Percentiles rank a stretch among this genome's conserved stretches.
phyloP scores from a whole-genome alignment of 2,888 invertebrate genomes.

The Ophonus ardosiacus region DNA sequence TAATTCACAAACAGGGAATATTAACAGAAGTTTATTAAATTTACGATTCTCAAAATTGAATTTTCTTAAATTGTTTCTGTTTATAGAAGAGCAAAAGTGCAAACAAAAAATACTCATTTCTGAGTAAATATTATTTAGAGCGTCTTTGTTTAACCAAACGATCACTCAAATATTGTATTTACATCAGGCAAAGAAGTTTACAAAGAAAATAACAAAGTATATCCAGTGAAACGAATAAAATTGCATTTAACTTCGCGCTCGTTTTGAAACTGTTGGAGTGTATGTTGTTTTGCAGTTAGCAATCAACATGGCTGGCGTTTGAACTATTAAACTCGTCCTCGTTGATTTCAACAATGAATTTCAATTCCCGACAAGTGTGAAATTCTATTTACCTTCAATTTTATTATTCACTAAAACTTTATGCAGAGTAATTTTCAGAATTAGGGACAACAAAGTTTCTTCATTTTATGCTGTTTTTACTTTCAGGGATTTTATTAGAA shows the following conservation, averaged over 20 bases:
- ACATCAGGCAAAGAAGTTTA: slow-evolving; percentile 31
- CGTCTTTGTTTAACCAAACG: background rate
- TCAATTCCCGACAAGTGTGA: slow-evolving; percentile 36
- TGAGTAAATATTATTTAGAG: slow-evolving; percentile 34
- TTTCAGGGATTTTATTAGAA: background rate
- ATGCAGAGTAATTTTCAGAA: background rate
- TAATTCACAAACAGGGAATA: slow-evolving; percentile 23
- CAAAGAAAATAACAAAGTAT: slow-evolving; percentile 43
- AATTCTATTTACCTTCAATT: slow-evolving; percentile 14
- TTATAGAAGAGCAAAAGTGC: background rate
- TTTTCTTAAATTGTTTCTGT: background rate
- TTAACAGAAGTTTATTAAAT: slow-evolving; percentile 23
- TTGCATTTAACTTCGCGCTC: slow-evolving; percentile 21
- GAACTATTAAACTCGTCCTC: slow-evolving; percentile 18
- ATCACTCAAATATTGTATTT: slow-evolving; percentile 34
- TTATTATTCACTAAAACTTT: slow-evolving; percentile 34
- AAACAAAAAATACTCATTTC: slow-evolving; percentile 15
- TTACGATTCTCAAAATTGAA: slow-evolving; percentile 15
- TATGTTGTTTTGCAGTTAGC: slow-evolving; percentile 29
- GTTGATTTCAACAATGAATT: slow-evolving; percentile 31
- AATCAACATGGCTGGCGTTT: slow-evolving; percentile 39
- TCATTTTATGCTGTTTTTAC: background rate
- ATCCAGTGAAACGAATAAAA: slow-evolving; percentile 24
- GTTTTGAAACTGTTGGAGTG: slow-evolving; percentile 21
- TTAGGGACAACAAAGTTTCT: background rate